A percentile compares a stretch with the other conserved stretches of the same genome.
phyloP scores from a whole-genome alignment of 2,888 invertebrate genomes.

The Nycteola revayana region DNA sequence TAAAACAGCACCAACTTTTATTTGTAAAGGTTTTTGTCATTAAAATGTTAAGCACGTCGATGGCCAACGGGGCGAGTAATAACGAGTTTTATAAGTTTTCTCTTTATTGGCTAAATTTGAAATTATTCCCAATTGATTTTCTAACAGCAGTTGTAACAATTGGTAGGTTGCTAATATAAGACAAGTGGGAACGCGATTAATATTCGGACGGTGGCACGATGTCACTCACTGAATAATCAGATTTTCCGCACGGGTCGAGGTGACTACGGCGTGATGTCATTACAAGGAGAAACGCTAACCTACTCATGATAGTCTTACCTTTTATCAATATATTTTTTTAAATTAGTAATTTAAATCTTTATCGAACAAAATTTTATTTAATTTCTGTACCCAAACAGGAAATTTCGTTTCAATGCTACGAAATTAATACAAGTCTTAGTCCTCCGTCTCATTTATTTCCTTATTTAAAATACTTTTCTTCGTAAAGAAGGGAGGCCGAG shows the following conservation, averaged over 20 bases:
- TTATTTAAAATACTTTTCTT: no score
- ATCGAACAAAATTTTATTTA: no score
- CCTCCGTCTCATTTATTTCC: no score
- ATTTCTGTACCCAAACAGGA: no score
- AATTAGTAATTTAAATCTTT: no score
- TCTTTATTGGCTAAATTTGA: slow-evolving; percentile 43
- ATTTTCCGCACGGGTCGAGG: slow-evolving; percentile 51
- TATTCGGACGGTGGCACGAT: slow-evolving; percentile 54
- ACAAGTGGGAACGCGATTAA: slow-evolving; percentile 51
- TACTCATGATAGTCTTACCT: no score
- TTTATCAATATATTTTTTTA: no score
- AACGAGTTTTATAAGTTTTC: slow-evolving; percentile 51
- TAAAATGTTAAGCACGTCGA: slow-evolving; percentile 24
- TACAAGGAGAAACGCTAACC: slow-evolving; percentile 33
- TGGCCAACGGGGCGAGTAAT: slow-evolving; percentile 40
- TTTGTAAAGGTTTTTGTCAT: slow-evolving; percentile 20
- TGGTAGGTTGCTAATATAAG: slow-evolving; percentile 44
- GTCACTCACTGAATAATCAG: slow-evolving; percentile 58
- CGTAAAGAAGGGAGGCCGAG: no score
- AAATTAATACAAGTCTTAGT: no score
- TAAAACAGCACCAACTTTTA: slow-evolving; percentile 34
- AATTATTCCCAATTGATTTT: slow-evolving; percentile 46
- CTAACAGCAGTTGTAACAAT: slow-evolving; percentile 48
- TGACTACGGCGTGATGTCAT: slow-evolving; percentile 48
- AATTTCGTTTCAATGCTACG: no score